Evolutionary conservation across 2,113 vertebrate species (phyloP).

Genomic region (Percina caprodes): DNA sequence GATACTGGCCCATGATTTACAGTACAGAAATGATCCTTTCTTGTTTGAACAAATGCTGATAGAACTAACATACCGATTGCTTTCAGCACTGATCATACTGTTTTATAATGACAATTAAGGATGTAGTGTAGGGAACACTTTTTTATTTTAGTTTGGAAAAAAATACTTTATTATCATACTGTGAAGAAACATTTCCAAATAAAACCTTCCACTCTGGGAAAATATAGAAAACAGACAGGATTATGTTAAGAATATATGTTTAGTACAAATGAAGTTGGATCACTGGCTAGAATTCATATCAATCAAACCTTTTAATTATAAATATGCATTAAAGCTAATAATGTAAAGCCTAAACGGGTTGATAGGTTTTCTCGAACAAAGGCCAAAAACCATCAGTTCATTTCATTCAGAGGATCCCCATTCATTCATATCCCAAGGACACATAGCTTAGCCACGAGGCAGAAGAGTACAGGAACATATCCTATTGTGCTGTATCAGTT

Average conservation of each 20-base stretch:
- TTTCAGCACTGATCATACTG: too few relatives aligned
- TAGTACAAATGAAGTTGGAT: not conserved
- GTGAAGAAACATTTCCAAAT: not conserved
- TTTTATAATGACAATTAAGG: too few relatives aligned
- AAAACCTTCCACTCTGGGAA: not conserved
- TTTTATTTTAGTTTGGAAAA: not conserved
- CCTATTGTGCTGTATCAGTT: conserved; percentile 28
- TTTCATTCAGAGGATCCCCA: conserved; percentile 1
- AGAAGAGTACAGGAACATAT: conserved; percentile 4
- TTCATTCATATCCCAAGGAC: conserved; percentile 42
- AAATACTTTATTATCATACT: not conserved
- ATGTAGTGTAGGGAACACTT: too few relatives aligned
- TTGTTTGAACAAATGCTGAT: not conserved
- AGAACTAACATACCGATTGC: too few relatives aligned
- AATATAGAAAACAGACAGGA: not conserved
- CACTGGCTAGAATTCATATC: not conserved
- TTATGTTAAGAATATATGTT: not conserved
- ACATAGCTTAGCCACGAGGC: conserved; percentile 1
- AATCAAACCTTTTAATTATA: not conserved
- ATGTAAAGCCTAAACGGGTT: not conserved
- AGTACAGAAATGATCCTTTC: not conserved
- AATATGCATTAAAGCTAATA: not conserved
- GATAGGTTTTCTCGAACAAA: conserved; percentile 14
- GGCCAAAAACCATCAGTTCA: not conserved
- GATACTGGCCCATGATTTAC: not conserved